These are phyloP conservation scores for Crocidura indochinensis DNA, from an alignment of 2,797 vertebrate species.

Conservation along the genomic window DNA sequence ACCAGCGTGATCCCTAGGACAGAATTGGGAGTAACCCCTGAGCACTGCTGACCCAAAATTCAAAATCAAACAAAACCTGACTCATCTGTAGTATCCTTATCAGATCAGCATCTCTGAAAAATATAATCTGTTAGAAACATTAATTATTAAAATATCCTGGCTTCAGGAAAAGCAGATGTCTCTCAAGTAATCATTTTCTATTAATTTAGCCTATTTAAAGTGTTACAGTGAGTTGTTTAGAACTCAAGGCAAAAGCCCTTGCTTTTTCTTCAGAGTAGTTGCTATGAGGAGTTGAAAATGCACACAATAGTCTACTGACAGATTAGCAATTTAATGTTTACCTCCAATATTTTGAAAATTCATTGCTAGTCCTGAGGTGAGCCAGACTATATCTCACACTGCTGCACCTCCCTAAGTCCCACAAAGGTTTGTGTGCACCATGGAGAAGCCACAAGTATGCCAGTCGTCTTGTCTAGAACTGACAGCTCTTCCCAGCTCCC, in stretches of 20 bases:
- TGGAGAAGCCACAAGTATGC: background rate
- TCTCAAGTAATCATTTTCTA: slow-evolving; percentile 37
- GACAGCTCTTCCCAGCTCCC: background rate
- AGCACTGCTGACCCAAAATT: background rate
- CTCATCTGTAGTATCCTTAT: background rate
- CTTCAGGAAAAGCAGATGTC: slow-evolving; percentile 48
- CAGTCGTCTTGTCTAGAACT: background rate
- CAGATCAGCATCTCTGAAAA: slow-evolving; percentile 8
- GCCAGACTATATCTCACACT: background rate
- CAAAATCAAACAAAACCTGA: background rate
- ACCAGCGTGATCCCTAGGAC: no score
- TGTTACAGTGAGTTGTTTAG: background rate
- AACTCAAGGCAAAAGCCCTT: background rate
- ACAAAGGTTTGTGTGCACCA: background rate
- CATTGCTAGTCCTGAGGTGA: background rate
- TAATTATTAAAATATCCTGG: slow-evolving; percentile 23
- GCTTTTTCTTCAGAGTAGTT: background rate
- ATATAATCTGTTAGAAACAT: background rate
- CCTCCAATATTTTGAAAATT: background rate
- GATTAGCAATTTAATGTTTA: background rate
- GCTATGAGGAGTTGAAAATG: background rate
- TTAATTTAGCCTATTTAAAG: slow-evolving; percentile 58
- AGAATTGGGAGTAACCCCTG: no score
- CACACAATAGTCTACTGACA: no score
- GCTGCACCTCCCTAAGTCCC: background rate